phyloP scores from a whole-genome alignment of 2,888 invertebrate species.

The Rotaria socialis region DNA sequence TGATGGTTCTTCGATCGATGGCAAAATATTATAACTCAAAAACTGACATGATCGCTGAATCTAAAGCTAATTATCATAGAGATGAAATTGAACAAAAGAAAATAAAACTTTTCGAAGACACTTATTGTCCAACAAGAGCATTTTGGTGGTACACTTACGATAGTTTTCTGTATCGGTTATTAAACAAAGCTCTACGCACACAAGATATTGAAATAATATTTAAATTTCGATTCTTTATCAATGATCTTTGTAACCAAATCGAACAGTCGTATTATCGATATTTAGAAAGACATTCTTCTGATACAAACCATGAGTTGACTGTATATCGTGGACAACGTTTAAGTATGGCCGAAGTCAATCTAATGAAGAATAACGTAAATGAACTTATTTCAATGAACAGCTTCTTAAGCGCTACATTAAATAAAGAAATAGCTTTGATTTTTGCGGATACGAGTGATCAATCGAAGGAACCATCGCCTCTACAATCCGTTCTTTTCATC shows the following conservation, averaged over 20 bases:
- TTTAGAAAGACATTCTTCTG: no score
- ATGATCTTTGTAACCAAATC: not conserved
- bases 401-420: not conserved
- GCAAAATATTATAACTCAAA: not conserved
- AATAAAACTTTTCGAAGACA: not conserved
- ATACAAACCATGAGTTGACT: not conserved
- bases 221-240: constrained; percentile 26
- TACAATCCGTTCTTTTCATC: not conserved
- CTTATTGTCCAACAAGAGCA: not conserved
- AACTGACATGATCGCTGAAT: not conserved
- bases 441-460: not conserved
- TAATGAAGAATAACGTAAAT: not conserved
- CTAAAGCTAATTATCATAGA: not conserved
- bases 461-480: not conserved
- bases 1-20: not conserved
- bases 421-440: not conserved
- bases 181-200: not conserved
- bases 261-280: not conserved
- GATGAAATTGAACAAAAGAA: not conserved
- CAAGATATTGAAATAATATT: not conserved
- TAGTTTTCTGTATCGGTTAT: not conserved
- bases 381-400: constrained; percentile 19
- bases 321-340: not conserved
- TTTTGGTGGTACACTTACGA: constrained; percentile 9
- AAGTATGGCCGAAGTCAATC: not conserved